phyloP scores from a whole-genome alignment of 1,140 invertebrate genomes.

The Limonius californicus region DNA sequence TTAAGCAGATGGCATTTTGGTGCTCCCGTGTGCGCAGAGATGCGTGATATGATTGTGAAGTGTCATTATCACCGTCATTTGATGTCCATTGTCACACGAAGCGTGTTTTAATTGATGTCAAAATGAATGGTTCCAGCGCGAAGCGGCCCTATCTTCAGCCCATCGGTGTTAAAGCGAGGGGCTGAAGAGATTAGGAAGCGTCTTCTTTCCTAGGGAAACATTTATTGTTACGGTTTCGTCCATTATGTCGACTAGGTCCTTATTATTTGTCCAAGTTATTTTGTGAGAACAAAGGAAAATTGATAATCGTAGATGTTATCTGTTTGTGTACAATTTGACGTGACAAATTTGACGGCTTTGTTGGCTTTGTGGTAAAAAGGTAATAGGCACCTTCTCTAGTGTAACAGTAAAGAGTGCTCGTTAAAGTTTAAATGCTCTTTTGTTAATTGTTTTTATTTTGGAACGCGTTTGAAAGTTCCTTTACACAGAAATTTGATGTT shows the following conservation, averaged over 20 bases:
- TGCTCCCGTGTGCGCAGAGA: not conserved
- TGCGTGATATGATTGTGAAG: constrained; percentile 3
- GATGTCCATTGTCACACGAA: constrained; percentile 13
- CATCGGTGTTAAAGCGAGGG: constrained; percentile 5
- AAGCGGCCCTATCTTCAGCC: not conserved
- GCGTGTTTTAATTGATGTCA: constrained; percentile 15
- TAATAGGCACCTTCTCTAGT: too few relatives aligned
- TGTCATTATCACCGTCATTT: constrained; percentile 1
- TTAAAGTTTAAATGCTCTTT: too few relatives aligned
- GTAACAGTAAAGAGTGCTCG: too few relatives aligned
- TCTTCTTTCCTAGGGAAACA: not conserved
- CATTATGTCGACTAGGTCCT: constrained; percentile 6
- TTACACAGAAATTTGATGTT: too few relatives aligned
- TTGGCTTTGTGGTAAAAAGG: not conserved
- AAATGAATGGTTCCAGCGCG: constrained; percentile 12
- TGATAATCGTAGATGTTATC: constrained; percentile 13
- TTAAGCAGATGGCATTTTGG: constrained; percentile 8
- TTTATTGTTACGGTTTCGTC: constrained; percentile 10
- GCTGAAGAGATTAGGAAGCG: constrained; percentile 6
- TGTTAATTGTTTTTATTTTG: too few relatives aligned
- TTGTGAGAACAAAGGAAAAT: constrained; percentile 8
- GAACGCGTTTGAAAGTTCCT: too few relatives aligned
- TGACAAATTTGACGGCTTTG: not conserved
- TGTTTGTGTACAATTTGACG: constrained; percentile 13
- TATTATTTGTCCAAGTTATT: constrained; percentile 9